Conservation (phyloP, 2,888 invertebrate species). For the Xiphydria camelus region DNA sequence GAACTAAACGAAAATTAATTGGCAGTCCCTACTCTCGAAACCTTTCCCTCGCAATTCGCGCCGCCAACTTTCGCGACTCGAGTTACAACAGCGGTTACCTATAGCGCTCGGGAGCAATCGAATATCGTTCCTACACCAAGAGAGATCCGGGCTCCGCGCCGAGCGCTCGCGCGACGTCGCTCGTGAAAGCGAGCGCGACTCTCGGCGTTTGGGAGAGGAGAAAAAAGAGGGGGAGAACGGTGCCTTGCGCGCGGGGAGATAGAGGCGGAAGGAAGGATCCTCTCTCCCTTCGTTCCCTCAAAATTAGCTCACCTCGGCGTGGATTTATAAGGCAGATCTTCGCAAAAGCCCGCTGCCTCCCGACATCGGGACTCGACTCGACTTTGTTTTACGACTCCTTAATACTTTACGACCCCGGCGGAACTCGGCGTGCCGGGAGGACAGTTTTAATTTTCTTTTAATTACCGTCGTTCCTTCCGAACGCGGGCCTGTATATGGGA, state of each 20-base stretch:
- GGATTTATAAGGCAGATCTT: constrained; percentile 23
- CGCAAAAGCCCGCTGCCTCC: constrained; percentile 8
- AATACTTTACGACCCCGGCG: constrained; percentile 26
- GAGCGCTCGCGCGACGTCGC: too few relatives aligned
- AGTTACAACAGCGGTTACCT: too few relatives aligned
- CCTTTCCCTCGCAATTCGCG: too few relatives aligned
- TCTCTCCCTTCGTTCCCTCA: constrained; percentile 27
- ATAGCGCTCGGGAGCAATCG: too few relatives aligned
- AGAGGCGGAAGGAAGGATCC: constrained; percentile 14
- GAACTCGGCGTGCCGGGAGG: constrained; percentile 17
- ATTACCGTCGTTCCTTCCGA: constrained; percentile 30
- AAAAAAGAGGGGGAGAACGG: too few relatives aligned
- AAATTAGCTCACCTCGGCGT: constrained; percentile 38
- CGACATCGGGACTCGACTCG: constrained; percentile 36
- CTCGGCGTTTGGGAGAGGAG: too few relatives aligned
- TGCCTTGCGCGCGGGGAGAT: constrained; percentile 16
- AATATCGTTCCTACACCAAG: constrained; percentile 35
- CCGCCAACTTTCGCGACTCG: too few relatives aligned
- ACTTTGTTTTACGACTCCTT: constrained; percentile 25
- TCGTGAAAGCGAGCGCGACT: too few relatives aligned
- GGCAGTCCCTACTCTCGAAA: too few relatives aligned
- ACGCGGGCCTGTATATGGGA: too few relatives aligned
- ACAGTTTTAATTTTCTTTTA: constrained; percentile 38
- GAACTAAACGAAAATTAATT: constrained; percentile 19
- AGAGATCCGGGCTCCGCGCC: too few relatives aligned